phyloP scores from a whole-genome alignment of 1,140 invertebrate species.

The Leptestheria dahalacensis region DNA sequence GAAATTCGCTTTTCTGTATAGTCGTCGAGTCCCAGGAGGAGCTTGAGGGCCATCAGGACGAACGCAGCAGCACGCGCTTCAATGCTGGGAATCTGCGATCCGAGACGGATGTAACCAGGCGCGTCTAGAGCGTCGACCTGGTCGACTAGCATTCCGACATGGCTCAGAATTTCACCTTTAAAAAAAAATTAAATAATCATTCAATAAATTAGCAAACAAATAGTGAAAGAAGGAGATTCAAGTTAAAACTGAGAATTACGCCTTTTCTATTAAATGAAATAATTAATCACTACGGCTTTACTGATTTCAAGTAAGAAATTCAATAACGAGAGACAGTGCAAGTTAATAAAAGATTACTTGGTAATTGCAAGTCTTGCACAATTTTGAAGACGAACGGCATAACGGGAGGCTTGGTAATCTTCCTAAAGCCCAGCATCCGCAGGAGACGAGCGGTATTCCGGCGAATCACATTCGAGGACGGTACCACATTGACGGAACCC shows the following conservation, averaged over 20 bases:
- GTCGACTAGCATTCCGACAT: neutral
- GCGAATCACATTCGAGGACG: neutral
- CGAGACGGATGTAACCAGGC: neutral
- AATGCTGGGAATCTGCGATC: neutral
- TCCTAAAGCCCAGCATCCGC: neutral
- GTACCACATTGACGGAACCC: neutral
- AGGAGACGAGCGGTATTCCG: neutral
- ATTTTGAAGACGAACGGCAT: neutral
- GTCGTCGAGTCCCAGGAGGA: neutral
- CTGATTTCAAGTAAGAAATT: no score
- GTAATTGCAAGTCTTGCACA: neutral
- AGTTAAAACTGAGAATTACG: no score
- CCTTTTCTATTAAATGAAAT: no score
- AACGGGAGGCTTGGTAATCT: neutral
- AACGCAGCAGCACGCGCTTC: neutral
- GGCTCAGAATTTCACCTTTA: no score
- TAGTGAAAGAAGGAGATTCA: no score
- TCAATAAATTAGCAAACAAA: no score
- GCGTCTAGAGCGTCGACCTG: neutral
- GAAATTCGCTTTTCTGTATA: slow-evolving; percentile 1
- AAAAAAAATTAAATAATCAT: neutral
- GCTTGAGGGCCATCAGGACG: neutral
- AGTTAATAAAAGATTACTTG: neutral
- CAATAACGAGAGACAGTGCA: neutral
- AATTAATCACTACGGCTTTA: no score